Evolutionary conservation across 2,888 invertebrate genomes (phyloP).

Genomic region (Hypercompe scribonia): DNA sequence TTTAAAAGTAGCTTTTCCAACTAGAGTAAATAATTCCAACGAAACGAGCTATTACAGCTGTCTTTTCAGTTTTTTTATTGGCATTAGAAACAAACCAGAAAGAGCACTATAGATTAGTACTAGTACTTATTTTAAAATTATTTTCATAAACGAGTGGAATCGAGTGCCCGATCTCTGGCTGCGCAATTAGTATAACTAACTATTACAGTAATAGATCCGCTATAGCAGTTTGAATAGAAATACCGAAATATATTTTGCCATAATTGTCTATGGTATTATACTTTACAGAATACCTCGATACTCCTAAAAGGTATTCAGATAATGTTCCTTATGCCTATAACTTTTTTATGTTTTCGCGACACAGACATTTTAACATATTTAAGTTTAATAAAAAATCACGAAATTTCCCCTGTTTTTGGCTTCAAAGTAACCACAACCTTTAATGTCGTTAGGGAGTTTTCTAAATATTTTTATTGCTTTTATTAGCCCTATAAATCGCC

Average conservation of each 20-base stretch:
- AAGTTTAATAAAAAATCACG: neutral
- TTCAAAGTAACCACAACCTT: neutral
- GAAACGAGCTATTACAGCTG: neutral
- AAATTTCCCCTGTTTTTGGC: neutral
- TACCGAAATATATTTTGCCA: neutral
- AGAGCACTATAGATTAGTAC: too few relatives aligned
- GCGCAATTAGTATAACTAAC: neutral
- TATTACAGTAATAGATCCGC: neutral
- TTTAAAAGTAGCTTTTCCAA: neutral
- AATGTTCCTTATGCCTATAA: neutral
- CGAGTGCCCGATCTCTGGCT: neutral
- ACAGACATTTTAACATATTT: neutral
- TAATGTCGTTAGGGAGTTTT: conserved; percentile 4
- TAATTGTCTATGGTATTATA: too few relatives aligned
- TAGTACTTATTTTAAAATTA: too few relatives aligned
- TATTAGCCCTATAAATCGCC: conserved; percentile 43
- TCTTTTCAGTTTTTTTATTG: neutral
- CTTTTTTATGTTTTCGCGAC: neutral
- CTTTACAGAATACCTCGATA: too few relatives aligned
- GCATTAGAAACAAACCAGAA: too few relatives aligned
- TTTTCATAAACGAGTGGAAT: neutral
- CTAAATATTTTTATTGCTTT: conserved; percentile 41
- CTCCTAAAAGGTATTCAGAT: neutral
- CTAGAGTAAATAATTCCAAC: neutral
- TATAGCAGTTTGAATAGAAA: neutral